These are phyloP conservation scores for Cyphomyrus plagiostoma DNA, from an alignment of 2,113 vertebrate species.

Conservation along the genomic window DNA sequence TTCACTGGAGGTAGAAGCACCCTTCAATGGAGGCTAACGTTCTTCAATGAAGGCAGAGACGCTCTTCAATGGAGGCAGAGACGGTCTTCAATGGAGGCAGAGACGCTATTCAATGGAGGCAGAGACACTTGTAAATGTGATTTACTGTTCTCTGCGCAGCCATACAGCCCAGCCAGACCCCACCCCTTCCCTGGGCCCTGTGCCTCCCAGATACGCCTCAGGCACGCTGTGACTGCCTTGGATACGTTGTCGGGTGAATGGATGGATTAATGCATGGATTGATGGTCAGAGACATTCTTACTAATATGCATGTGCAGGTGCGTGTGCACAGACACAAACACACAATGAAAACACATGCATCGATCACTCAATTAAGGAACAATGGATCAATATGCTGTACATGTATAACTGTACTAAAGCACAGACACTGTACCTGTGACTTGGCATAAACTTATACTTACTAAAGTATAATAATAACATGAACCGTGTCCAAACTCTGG, in stretches of 20 bases:
- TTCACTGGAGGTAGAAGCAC: too few relatives aligned
- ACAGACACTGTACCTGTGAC: neutral
- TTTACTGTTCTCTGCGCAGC: neutral
- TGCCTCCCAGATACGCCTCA: neutral
- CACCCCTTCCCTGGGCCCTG: neutral
- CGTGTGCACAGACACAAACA: neutral
- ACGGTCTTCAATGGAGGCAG: too few relatives aligned
- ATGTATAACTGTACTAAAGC: neutral
- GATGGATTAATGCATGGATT: neutral
- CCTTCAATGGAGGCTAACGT: too few relatives aligned
- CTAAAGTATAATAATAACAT: neutral
- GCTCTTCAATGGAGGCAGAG: too few relatives aligned
- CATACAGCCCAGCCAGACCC: neutral
- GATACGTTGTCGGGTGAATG: neutral
- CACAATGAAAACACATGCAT: neutral
- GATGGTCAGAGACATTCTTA: neutral
- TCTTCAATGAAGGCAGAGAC: too few relatives aligned
- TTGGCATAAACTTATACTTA: neutral
- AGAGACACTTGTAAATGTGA: neutral
- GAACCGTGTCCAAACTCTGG: neutral
- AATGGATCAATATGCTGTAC: neutral
- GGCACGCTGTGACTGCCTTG: neutral
- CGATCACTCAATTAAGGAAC: neutral
- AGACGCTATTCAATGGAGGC: too few relatives aligned
- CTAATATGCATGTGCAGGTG: neutral